Conservation (phyloP, 2,113 vertebrate genomes). For the Hippocampus comes region DNA sequence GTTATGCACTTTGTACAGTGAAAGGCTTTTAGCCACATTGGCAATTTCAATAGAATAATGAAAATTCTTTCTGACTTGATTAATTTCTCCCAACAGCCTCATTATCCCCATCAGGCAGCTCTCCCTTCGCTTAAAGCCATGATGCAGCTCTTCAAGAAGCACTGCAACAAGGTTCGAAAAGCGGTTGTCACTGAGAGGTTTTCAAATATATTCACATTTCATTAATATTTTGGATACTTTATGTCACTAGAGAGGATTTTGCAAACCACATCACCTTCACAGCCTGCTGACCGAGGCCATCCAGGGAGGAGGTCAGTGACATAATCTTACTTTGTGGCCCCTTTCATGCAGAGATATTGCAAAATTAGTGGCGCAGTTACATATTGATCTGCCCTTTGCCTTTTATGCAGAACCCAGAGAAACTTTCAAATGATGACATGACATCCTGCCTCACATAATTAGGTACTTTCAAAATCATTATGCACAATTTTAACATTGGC, state of each 20-base stretch:
- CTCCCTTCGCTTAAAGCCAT: constrained; percentile 47
- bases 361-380: background rate
- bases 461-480: too few species aligned
- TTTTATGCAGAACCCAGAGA: too few species aligned
- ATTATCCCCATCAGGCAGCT: constrained; percentile 41
- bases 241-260: constrained; percentile 39
- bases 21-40: background rate
- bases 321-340: background rate
- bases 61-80: background rate
- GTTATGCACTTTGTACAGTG: background rate
- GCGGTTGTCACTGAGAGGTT: background rate
- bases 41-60: background rate
- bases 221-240: background rate
- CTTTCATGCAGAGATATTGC: background rate
- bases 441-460: too few species aligned
- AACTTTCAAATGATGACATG: background rate
- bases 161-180: constrained; percentile 60
- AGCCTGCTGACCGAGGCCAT: constrained; percentile 65
- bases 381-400: background rate
- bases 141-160: constrained; percentile 57
- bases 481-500: too few species aligned
- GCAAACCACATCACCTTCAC: constrained; percentile 58
- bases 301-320: constrained; percentile 63
- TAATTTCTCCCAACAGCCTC: constrained; percentile 26
- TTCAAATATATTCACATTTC: background rate